Percentiles rank a stretch among this genome's conserved stretches.
Evolutionary conservation across 2,113 vertebrate genomes (phyloP).

Genomic region (Myotis brandtii): DNA sequence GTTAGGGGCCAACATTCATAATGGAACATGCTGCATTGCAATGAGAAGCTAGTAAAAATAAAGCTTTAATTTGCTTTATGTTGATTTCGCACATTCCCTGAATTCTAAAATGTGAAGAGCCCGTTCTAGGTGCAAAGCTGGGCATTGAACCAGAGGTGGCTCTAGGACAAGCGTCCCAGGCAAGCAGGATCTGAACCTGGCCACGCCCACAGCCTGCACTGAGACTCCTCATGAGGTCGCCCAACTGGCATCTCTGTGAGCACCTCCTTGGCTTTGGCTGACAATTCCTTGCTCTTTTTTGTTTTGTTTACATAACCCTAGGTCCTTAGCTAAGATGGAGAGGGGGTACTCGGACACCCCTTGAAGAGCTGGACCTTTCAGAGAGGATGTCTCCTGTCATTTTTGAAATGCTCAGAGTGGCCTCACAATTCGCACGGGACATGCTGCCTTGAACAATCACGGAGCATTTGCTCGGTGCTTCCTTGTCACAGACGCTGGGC

Average conservation of each 20-base stretch:
- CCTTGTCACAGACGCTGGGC: background rate
- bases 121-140: background rate
- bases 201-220: background rate
- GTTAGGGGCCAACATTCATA: background rate
- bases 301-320: background rate
- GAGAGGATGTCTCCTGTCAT: background rate
- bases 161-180: background rate
- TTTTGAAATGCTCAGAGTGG: background rate
- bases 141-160: background rate
- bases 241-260: fast-evolving
- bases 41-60: background rate
- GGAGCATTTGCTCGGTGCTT: background rate
- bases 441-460: background rate
- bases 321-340: background rate
- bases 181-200: fast-evolving
- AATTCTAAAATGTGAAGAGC: background rate
- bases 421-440: too few species aligned
- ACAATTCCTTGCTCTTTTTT: background rate
- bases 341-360: too few species aligned
- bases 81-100: background rate
- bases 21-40: background rate
- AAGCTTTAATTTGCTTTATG: background rate
- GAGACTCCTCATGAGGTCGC: background rate
- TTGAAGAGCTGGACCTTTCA: background rate
- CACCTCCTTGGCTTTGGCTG: background rate